Conservation (phyloP, 2,888 invertebrate species). For the Folsomia manolachei region DNA sequence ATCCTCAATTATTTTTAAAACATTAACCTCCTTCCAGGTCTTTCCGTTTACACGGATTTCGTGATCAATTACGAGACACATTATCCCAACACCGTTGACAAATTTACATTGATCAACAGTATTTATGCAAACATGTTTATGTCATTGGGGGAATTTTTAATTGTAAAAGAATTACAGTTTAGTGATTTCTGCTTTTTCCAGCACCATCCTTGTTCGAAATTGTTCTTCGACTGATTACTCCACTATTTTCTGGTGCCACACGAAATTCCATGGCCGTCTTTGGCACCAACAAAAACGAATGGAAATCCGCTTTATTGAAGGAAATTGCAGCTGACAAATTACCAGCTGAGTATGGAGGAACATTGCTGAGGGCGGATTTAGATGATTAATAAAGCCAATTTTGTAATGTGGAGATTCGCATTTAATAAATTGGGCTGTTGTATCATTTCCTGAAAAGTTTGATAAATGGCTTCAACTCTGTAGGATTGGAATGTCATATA, state of each 20-base stretch:
- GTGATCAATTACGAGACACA: conserved; percentile 4
- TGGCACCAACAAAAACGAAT: conserved; percentile 5
- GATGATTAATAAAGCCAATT: not conserved
- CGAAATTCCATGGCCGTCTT: not conserved
- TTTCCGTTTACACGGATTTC: conserved; percentile 6
- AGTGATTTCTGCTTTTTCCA: not conserved
- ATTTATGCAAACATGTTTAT: too few species aligned
- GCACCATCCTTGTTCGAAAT: conserved; percentile 7
- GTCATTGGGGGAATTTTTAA: not conserved
- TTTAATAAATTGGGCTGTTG: too few species aligned
- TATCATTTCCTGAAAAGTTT: too few species aligned
- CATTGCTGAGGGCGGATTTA: not conserved
- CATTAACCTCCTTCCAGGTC: too few species aligned
- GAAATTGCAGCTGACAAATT: not conserved
- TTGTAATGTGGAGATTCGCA: too few species aligned
- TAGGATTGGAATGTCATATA: too few species aligned
- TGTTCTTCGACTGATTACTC: not conserved
- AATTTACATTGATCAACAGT: conserved; percentile 3
- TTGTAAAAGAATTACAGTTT: not conserved
- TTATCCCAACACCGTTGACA: conserved; percentile 7
- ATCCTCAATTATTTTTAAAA: too few species aligned
- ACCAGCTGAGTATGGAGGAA: conserved; percentile 1
- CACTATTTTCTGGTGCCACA: not conserved
- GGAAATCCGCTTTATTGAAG: not conserved
- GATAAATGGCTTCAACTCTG: too few species aligned